phyloP scores from a whole-genome alignment of 2,113 vertebrate genomes.

The Pteronura brasiliensis region DNA sequence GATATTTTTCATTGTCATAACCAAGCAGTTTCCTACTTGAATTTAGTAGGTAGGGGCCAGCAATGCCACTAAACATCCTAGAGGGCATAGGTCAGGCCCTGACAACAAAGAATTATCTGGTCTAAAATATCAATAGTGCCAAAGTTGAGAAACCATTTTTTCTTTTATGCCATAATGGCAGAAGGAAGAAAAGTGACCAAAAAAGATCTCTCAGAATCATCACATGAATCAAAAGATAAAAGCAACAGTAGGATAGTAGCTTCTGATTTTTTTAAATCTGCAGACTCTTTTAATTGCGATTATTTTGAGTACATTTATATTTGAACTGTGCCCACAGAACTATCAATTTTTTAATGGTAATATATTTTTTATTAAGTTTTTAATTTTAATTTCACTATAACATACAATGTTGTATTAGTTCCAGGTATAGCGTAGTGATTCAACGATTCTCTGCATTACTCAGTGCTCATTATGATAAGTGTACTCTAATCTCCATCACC shows the following conservation, averaged over 20 bases:
- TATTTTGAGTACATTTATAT: neutral
- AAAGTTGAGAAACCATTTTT: neutral
- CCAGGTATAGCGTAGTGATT: neutral
- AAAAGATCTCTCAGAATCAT: neutral
- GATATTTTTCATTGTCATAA: neutral
- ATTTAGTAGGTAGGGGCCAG: neutral
- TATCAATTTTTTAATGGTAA: neutral
- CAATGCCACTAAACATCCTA: neutral
- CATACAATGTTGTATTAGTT: neutral
- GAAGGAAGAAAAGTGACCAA: neutral
- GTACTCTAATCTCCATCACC: neutral
- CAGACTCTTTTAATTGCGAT: neutral
- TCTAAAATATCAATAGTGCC: neutral
- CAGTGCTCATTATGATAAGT: neutral
- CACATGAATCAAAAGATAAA: neutral
- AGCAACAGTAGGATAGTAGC: neutral
- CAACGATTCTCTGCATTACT: neutral
- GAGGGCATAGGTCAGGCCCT: neutral
- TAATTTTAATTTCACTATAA: neutral
- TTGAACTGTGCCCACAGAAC: neutral
- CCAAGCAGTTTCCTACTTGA: neutral
- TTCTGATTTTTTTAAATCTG: neutral
- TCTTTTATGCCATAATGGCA: neutral
- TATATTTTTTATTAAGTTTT: neutral
- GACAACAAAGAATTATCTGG: neutral